Evolutionary conservation across 2,113 vertebrate genomes (phyloP).

Genomic region (Entelurus aequoreus): DNA sequence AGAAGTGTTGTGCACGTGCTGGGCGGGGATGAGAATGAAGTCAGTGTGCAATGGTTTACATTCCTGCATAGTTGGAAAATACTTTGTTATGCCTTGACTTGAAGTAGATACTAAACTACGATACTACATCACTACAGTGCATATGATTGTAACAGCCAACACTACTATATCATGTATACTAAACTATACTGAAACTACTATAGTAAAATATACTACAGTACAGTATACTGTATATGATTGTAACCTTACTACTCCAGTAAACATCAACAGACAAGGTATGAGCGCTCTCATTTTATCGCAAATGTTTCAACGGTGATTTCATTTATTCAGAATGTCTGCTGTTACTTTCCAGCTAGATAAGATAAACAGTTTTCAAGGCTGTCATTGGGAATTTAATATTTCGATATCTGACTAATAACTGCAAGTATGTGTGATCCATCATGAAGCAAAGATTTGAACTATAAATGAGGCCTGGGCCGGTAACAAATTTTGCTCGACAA

Average conservation of each 20-base stretch:
- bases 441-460: neutral
- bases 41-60: conserved; percentile 3
- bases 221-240: neutral
- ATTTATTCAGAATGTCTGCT: neutral
- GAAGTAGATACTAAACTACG: neutral
- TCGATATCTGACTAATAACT: neutral
- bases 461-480: too few species aligned
- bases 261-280: neutral
- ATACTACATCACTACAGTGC: too few species aligned
- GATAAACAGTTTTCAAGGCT: neutral
- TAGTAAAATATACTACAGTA: neutral
- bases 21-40: neutral
- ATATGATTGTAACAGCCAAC: too few species aligned
- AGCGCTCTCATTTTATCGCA: neutral
- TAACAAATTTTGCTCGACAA: too few species aligned
- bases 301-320: neutral
- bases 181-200: neutral
- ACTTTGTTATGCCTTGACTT: neutral
- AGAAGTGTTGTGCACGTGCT: conserved; percentile 20
- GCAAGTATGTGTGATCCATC: neutral
- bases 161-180: too few species aligned
- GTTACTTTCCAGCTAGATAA: conserved; percentile 1
- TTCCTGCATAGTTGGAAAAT: conserved; percentile 18
- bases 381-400: neutral
- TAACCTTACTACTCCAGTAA: neutral